Percentiles rank a stretch among this genome's conserved stretches.
phyloP scores from a whole-genome alignment of 2,113 vertebrate species.

The Platycercus adscitus region DNA sequence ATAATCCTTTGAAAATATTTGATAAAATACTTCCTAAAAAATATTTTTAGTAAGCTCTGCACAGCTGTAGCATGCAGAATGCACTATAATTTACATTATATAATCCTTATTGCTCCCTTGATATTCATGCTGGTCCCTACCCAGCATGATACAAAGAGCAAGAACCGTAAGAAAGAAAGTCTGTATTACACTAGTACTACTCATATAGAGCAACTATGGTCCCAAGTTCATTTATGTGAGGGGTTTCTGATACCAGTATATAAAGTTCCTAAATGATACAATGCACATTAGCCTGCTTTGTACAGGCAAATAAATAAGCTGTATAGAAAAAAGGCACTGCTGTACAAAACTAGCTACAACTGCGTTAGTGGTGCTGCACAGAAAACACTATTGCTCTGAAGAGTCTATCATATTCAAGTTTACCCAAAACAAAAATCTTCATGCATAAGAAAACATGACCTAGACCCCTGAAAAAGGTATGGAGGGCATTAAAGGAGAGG shows the following conservation, averaged over 20 bases:
- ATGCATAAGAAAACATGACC: neutral
- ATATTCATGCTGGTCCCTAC: neutral
- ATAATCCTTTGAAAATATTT: neutral
- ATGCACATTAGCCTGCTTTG: neutral
- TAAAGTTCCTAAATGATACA: neutral
- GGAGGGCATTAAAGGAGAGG: neutral
- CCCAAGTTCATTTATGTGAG: neutral
- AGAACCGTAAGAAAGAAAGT: neutral
- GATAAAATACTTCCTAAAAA: neutral
- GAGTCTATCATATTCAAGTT: neutral
- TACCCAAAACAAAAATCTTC: neutral
- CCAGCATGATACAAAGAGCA: rapidly evolving
- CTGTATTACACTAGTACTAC: neutral
- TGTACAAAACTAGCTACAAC: neutral
- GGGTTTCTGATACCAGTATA: neutral
- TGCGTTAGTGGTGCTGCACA: neutral
- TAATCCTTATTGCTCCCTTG: neutral
- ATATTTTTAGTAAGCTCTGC: neutral
- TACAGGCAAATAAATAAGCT: neutral
- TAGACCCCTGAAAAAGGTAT: neutral
- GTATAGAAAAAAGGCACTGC: neutral
- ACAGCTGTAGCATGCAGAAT: neutral
- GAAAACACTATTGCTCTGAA: neutral
- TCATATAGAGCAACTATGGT: rapidly evolving
- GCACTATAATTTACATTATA: neutral